Evolutionary conservation across 2,113 vertebrate species (phyloP).

Genomic region (Trichechus manatus): DNA sequence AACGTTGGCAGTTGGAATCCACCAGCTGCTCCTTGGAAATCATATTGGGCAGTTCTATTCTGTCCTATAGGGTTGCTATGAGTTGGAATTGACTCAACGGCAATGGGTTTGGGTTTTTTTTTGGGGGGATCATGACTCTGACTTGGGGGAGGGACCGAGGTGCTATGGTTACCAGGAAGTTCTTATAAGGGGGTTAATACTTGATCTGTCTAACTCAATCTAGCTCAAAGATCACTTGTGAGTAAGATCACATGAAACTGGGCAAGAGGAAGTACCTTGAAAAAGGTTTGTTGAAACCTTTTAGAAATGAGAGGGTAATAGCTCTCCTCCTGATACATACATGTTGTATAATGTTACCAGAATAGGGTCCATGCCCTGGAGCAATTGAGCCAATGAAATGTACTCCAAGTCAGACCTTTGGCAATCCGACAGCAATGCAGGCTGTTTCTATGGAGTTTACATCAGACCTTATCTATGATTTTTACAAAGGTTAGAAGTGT

Average conservation of each 20-base stretch:
- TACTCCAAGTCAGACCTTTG: no score
- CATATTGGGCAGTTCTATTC: background rate
- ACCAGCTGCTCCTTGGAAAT: no score
- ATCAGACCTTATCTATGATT: no score
- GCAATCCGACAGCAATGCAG: no score
- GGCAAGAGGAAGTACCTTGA: conserved; percentile 4
- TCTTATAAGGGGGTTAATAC: background rate
- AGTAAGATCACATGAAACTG: background rate
- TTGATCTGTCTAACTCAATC: background rate
- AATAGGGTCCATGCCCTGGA: no score
- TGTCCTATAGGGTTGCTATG: no score
- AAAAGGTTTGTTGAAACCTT: conserved; percentile 38
- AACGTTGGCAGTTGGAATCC: background rate
- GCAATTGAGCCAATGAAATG: no score
- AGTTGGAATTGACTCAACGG: no score
- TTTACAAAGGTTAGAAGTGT: no score
- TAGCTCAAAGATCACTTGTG: background rate
- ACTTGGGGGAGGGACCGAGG: background rate
- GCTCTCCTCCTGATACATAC: conserved; percentile 8
- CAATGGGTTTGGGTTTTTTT: no score
- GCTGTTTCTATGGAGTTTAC: no score
- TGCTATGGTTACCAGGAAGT: background rate
- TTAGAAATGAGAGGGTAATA: conserved; percentile 15
- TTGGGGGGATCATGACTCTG: background rate
- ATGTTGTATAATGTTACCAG: background rate